These are phyloP conservation scores for Athripsodes cinereus DNA, from an alignment of 2,888 invertebrate genomes.

Conservation along the genomic window DNA sequence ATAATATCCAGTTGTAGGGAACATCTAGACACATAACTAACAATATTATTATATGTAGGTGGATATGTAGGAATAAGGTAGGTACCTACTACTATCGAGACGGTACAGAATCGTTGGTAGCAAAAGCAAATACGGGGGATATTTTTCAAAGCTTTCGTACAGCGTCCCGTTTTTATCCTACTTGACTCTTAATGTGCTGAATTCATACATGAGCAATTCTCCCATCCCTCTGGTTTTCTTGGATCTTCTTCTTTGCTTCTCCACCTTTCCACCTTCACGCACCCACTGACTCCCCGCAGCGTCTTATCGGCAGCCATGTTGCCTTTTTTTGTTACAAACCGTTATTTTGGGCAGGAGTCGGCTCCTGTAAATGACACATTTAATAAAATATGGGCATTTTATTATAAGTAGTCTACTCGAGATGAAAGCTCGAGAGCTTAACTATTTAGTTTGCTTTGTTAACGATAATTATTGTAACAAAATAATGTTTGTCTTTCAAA, in stretches of 20 bases:
- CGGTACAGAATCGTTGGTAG: background rate
- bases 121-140: conserved; percentile 35
- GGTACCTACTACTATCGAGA: background rate
- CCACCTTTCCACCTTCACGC: conserved; percentile 5
- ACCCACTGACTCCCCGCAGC: conserved; percentile 12
- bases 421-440: background rate
- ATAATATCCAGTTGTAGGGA: background rate
- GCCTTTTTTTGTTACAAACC: conserved; percentile 26
- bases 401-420: conserved; percentile 24
- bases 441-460: background rate
- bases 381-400: conserved; percentile 27
- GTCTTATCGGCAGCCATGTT: conserved; percentile 27
- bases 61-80: too few species aligned
- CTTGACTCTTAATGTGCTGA: conserved; percentile 65
- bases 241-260: conserved; percentile 4
- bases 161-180: conserved; percentile 50
- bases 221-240: conserved; percentile 19
- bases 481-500: too few species aligned
- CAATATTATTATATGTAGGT: too few species aligned
- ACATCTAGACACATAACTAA: background rate
- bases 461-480: background rate
- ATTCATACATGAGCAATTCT: conserved; percentile 63
- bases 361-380: conserved; percentile 26
- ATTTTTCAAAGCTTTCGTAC: conserved; percentile 45
- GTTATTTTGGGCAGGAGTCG: conserved; percentile 20